Evolutionary conservation across 2,888 invertebrate species (phyloP), one percentile per base, ranked within the genome.

Genomic region (Flexamia atlantica): DNA sequence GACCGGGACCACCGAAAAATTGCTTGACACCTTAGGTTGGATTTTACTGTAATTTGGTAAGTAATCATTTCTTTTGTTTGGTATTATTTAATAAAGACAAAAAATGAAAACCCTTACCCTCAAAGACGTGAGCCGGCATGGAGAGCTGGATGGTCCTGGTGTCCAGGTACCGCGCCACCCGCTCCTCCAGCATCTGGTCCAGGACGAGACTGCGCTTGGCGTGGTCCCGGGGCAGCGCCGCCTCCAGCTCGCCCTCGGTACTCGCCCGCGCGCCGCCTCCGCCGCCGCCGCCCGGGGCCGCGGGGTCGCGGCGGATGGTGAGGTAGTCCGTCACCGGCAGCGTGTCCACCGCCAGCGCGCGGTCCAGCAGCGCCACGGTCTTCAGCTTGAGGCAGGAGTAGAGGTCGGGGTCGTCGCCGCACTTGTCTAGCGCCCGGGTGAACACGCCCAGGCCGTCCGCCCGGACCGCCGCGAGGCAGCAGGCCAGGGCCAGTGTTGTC

Each of bases 111-210:
- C n/a, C n/a, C 20, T 76, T 57, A 84, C 84, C 84, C 76, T 84
- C 82, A 0, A 82, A 25, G 30, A 82, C 70, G 36, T 84, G 53
- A 20, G 84, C 70, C 7, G 96, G 96, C 88, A 97, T 92, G 90
- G 95, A 95, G 88, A 97, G 93, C 89, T 97, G 96, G 60, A 97
- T 91, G 14, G 95, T 95, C 88, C 96, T 96, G 79, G 95, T 94
- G 88, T 94, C 94, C 86, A 96, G 93, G 89, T 96, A 94, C 87
- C 94, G 93, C 85, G 94, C 93, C 12, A 96, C 92, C 86, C 95
- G 94, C 88, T 97, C 96, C 85, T 95, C 90, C 81, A 97, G 91
- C 85, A 95, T 93, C 17, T 94, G 94, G 86, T 94, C 93, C 23
- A 93, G 92, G 88, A 96, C 95, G 17, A 92, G 92, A 9, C 96